These are phyloP conservation scores for Ranitomeya variabilis DNA, from an alignment of 2,113 vertebrate genomes.

Conservation along the genomic window DNA sequence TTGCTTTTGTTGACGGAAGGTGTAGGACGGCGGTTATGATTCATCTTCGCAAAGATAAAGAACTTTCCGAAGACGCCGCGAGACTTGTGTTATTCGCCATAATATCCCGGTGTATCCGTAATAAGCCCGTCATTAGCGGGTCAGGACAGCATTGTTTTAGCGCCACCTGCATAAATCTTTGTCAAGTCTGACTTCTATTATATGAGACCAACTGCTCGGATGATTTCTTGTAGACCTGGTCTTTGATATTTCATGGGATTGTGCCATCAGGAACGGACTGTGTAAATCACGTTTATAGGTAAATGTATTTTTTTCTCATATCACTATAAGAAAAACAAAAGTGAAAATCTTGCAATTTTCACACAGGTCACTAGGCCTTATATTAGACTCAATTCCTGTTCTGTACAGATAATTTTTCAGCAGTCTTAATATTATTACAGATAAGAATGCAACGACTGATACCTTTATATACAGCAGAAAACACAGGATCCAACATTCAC, in stretches of 20 bases:
- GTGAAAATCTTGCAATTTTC: too few relatives aligned
- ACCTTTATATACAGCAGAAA: too few relatives aligned
- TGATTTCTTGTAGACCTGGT: neutral
- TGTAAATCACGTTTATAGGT: too few relatives aligned
- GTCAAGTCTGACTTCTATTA: neutral
- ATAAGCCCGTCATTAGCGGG: neutral
- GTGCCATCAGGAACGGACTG: neutral
- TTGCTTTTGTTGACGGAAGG: slow-evolving; percentile 54
- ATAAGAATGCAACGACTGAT: too few relatives aligned
- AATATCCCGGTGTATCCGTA: neutral
- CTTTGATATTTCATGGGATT: neutral
- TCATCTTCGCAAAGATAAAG: slow-evolving; percentile 30
- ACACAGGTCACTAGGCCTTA: too few relatives aligned
- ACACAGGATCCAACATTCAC: too few relatives aligned
- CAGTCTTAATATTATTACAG: too few relatives aligned
- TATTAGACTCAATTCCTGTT: too few relatives aligned
- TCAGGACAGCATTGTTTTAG: neutral
- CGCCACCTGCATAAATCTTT: neutral
- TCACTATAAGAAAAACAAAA: too few relatives aligned
- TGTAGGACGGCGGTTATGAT: slow-evolving; percentile 29
- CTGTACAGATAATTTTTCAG: too few relatives aligned
- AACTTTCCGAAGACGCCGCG: neutral
- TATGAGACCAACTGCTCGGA: neutral
- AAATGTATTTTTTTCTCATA: too few relatives aligned
- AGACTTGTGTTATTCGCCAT: slow-evolving; percentile 31